phyloP scores from a whole-genome alignment of 2,797 vertebrate genomes.

The Adelosebastes latens region DNA sequence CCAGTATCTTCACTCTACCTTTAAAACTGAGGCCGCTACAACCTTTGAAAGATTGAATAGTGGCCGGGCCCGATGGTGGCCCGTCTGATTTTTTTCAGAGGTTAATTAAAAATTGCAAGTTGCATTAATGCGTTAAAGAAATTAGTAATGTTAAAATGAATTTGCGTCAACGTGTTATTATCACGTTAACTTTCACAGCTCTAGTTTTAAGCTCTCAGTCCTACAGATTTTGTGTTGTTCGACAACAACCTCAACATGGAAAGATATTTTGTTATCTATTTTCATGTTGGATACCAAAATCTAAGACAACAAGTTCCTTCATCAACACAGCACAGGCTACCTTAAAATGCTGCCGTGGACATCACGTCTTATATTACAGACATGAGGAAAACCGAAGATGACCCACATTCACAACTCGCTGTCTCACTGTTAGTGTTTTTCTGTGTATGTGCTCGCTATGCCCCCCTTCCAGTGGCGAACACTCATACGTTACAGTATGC shows the following conservation, averaged over 20 bases:
- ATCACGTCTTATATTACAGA: not conserved
- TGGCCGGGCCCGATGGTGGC: no score
- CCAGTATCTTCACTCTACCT: no score
- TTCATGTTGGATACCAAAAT: not conserved
- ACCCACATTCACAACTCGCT: conserved; percentile 28
- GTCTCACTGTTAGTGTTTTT: conserved; percentile 19
- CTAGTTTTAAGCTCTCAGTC: not conserved
- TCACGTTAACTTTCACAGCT: no score
- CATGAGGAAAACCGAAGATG: conserved; percentile 13
- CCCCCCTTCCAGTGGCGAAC: not conserved
- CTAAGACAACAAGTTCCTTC: not conserved
- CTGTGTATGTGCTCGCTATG: not conserved
- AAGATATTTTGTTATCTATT: not conserved
- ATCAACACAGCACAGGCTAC: not conserved
- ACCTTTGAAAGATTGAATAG: no score
- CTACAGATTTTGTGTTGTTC: not conserved
- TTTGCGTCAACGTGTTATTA: no score
- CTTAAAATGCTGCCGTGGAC: not conserved
- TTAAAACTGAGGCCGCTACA: no score
- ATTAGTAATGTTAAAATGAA: no score
- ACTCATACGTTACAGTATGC: conserved; percentile 27
- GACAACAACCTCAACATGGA: not conserved
- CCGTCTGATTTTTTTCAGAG: no score
- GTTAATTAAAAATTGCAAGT: no score
- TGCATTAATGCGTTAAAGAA: no score